Evolutionary conservation across 2,797 vertebrate species (phyloP), one percentile per base, ranked within the genome.

Genomic region (Pyrocephalus nanus): DNA sequence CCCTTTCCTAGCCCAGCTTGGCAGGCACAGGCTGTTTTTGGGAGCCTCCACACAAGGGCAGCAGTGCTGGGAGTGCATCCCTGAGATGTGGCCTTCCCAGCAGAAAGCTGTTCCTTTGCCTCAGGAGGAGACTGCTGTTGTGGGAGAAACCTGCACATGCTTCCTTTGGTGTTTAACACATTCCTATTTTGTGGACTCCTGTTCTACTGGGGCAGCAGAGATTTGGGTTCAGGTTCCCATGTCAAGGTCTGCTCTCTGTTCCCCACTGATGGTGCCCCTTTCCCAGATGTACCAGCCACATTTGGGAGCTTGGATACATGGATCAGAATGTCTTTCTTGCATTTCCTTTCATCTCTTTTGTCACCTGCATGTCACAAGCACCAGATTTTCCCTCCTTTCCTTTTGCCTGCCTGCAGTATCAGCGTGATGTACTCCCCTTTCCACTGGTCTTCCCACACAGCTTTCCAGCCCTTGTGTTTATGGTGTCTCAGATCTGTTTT

Each of bases 261-360:
- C 51, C 64, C 29, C 8, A 15, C 38, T 14, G 40, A 19, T 26
- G 0, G 1, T 38, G 50, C 16, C 0, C 0, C 61, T 80, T 57
- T 62, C 38, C 15, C n/a, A 57, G 72, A 57, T 78, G 7, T 8
- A 4, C 38, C 5, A 3, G 50, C 51, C 0, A 0, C 51, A 25
- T 30, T 50, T 40, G 58, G 45, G 42, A 78, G 38, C 16, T 1
- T 7, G 47, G 47, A 22, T 53, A 40, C 58, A 3, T 53, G 36
- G 17, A 47, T 51, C n/a, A 43, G 15, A 1, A 0, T 1, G 0
- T 50, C 45, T 80, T 61, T 65, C 61, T 26, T 1, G 0, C 2
- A 1, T 74, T 83, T 77, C 22, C 42, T 83, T 71, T 50, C 45
- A 34, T 64, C 48, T 57, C 17, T 29, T 70, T 69, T 73, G 53